Base-by-base conservation (phyloP, 2,113 vertebrate species). In the Chascanopsetta lugubris region DNA sequence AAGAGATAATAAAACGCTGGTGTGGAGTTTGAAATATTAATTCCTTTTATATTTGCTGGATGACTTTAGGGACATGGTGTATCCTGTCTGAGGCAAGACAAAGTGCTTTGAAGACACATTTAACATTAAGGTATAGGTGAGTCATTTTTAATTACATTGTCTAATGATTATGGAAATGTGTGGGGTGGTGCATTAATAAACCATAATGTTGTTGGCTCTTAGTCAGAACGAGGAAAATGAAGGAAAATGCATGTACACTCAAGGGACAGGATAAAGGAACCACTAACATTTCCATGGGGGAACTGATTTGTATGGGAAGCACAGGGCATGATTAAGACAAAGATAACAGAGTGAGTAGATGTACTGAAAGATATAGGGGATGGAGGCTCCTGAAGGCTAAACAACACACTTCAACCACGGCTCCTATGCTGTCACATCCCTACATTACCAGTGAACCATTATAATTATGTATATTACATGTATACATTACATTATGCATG, bases 21-120 rank as follows among this genome's bases (percentile, higher is more conserved):
- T 72, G 72, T 65, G 21, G 1, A 9, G 63, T 17, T 76, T 73
- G 54, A 15, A 68, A 69, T 22, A 38, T 43, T 79, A 69, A 82
- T 78, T 66, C 68, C 55, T 7, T 4, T 63, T 82, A 56, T 67
- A 78, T 76, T 40, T 68, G 25, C 8, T 29, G 40, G 48, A 21
- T 51, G 76, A 32, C 51, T 75, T 67, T 30, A 42, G 61, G 27
- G 51, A 73, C 47, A 17, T 1, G 24, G 40, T 38, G 67, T 43
- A 43, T 34, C 43, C 66, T n/a, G 18, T 26, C 12, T 63, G 46
- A 71, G 20, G 36, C 11, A 26, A 18, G 34, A 55, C 24, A 21
- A n/a, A 38, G 27, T 50, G 42, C 36, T 75, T 34, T 58, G 32
- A 34, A 34, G 32, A 34, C 24, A 15, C 15, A 48, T 46, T 58